These are phyloP conservation scores for Agriopis leucophaearia DNA, from an alignment of 2,888 invertebrate genomes.

Conservation along the genomic window DNA sequence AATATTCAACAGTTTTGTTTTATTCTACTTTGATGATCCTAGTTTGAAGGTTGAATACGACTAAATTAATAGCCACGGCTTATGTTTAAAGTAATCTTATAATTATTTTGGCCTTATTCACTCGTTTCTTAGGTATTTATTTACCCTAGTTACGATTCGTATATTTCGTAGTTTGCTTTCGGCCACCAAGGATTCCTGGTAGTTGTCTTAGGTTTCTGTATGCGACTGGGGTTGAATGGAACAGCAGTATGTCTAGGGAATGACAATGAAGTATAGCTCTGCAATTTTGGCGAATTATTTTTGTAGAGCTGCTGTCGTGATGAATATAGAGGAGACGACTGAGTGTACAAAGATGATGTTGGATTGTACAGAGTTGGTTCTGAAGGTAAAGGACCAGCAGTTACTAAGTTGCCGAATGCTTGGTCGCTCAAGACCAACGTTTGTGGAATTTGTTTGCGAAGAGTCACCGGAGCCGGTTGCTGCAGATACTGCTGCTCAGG, in stretches of 20 bases:
- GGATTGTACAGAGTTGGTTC: conserved; percentile 43
- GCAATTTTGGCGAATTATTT: conserved; percentile 51
- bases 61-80: neutral
- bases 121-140: conserved; percentile 31
- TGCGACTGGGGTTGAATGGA: conserved; percentile 46
- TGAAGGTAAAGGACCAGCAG: conserved; percentile 41
- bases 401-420: conserved; percentile 45
- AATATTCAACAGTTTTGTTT: neutral
- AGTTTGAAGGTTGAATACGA: conserved; percentile 5
- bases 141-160: conserved; percentile 50
- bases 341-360: conserved; percentile 39
- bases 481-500: conserved; percentile 46
- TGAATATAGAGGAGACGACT: conserved; percentile 17
- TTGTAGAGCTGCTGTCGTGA: conserved; percentile 45
- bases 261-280: conserved; percentile 52
- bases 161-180: conserved; percentile 60
- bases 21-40: conserved; percentile 7
- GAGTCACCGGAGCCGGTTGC: conserved; percentile 34
- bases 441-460: conserved; percentile 41
- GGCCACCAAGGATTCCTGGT: conserved; percentile 61
- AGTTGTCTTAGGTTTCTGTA: conserved; percentile 34
- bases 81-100: conserved; percentile 22
- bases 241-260: conserved; percentile 54
- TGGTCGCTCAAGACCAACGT: conserved; percentile 44
- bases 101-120: conserved; percentile 27